A percentile compares a stretch with the other conserved stretches of the same genome.
These are phyloP conservation scores for Syritta pipiens DNA, from an alignment of 2,888 invertebrate species.

Conservation along the genomic window DNA sequence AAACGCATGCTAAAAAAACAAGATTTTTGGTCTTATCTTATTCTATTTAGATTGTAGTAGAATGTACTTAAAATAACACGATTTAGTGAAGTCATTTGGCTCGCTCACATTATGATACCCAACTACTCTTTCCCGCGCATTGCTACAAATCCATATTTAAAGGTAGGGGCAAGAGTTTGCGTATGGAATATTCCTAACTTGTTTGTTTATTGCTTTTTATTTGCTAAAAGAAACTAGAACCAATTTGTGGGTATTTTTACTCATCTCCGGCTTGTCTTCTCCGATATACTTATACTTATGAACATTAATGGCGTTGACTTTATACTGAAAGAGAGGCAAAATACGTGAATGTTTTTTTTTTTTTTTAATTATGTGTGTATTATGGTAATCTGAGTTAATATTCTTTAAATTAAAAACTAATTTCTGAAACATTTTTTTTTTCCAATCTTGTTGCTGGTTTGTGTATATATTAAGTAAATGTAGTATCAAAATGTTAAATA, in stretches of 20 bases:
- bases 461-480: background rate
- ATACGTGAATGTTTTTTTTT: background rate
- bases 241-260: slow-evolving; percentile 29
- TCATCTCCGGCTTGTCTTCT: slow-evolving; percentile 15
- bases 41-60: no score
- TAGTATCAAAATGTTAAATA: background rate
- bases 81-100: background rate
- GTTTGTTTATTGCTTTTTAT: slow-evolving; percentile 56
- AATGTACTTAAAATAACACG: no score
- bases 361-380: background rate
- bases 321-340: background rate
- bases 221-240: slow-evolving; percentile 30
- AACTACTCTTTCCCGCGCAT: slow-evolving; percentile 8
- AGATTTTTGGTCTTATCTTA: no score
- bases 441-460: no score
- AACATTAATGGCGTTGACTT: slow-evolving; percentile 2
- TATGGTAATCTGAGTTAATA: no score
- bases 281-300: background rate
- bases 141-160: background rate
- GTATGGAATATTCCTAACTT: slow-evolving; percentile 39
- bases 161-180: slow-evolving; percentile 20
- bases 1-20: no score
- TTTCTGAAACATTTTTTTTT: no score
- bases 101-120: background rate
- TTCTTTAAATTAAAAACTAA: no score